phyloP scores from a whole-genome alignment of 1,140 invertebrate genomes.

The Orussus abietinus region DNA sequence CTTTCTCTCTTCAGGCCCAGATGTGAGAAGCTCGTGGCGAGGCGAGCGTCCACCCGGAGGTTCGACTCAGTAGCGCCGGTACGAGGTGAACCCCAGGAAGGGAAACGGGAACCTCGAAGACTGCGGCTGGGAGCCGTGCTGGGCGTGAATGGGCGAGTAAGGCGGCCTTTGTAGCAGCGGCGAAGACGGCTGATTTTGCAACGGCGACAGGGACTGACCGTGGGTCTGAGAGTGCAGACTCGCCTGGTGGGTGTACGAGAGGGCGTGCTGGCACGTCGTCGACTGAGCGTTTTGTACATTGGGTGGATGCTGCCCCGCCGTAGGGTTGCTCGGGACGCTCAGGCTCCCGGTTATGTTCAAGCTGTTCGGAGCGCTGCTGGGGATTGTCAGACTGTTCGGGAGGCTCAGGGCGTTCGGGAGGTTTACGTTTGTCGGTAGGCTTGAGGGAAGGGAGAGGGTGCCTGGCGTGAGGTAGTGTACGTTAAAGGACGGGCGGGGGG shows the following conservation, averaged over 20 bases:
- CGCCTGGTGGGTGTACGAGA: conserved; percentile 28
- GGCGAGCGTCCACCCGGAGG: no score
- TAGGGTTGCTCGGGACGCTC: conserved; percentile 11
- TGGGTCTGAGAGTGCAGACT: conserved; percentile 29
- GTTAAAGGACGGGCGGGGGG: conserved; percentile 52
- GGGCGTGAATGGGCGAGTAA: conserved; percentile 34
- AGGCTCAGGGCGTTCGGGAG: conserved; percentile 34
- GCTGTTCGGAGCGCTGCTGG: conserved; percentile 28
- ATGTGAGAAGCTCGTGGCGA: no score
- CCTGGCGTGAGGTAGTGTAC: conserved; percentile 52
- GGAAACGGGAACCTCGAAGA: conserved; percentile 44
- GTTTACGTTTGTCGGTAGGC: conserved; percentile 42
- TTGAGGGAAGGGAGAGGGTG: conserved; percentile 44
- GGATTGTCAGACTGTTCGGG: conserved; percentile 30
- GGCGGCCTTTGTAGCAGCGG: conserved; percentile 34
- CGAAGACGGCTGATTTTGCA: conserved; percentile 36
- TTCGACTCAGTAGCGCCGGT: conserved; percentile 40
- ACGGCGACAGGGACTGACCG: conserved; percentile 27
- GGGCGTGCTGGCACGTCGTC: conserved; percentile 39
- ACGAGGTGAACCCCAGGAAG: conserved; percentile 46
- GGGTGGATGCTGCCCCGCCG: no score
- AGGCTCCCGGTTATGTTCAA: conserved; percentile 18
- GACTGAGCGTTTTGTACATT: conserved; percentile 35
- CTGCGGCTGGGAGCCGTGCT: conserved; percentile 32
- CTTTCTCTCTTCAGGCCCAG: no score